Conservation (phyloP, 2,797 vertebrate genomes). For the Chaetophractus vellerosus region DNA sequence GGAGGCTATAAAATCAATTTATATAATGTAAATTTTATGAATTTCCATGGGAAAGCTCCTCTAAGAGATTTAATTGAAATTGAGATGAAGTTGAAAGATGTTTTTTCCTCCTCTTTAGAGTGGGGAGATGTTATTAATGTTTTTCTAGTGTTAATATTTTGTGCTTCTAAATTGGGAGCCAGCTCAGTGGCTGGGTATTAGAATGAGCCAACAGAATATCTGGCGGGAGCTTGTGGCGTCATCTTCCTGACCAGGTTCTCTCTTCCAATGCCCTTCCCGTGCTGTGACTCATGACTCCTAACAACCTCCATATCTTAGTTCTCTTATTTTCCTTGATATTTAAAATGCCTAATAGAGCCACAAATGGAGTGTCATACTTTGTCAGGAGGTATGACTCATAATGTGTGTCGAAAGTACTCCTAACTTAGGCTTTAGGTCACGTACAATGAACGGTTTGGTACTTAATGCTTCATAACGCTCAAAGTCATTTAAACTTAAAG, state of each 20-base stretch:
- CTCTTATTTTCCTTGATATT: not conserved
- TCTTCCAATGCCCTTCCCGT: not conserved
- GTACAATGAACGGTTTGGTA: not conserved
- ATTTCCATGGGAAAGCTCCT: not conserved
- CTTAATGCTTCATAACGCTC: not conserved
- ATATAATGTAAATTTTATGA: not conserved
- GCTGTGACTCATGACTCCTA: not conserved
- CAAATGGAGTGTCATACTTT: not conserved
- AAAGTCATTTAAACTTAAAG: not conserved
- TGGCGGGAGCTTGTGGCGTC: not conserved
- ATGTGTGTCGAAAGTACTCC: not conserved
- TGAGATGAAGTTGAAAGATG: conserved; percentile 13
- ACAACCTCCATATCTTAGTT: not conserved
- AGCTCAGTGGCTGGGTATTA: not conserved
- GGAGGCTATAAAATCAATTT: not conserved
- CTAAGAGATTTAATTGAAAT: not conserved
- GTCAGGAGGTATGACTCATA: conserved; percentile 17
- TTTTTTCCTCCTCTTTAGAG: not conserved
- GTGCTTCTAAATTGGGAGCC: not conserved
- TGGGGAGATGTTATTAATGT: not conserved
- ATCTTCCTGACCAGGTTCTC: not conserved
- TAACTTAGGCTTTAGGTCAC: not conserved
- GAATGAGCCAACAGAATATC: not conserved
- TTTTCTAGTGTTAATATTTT: not conserved
- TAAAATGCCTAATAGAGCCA: not conserved